Conservation (phyloP, 2,888 invertebrate genomes). For the Eupithecia inturbata region DNA sequence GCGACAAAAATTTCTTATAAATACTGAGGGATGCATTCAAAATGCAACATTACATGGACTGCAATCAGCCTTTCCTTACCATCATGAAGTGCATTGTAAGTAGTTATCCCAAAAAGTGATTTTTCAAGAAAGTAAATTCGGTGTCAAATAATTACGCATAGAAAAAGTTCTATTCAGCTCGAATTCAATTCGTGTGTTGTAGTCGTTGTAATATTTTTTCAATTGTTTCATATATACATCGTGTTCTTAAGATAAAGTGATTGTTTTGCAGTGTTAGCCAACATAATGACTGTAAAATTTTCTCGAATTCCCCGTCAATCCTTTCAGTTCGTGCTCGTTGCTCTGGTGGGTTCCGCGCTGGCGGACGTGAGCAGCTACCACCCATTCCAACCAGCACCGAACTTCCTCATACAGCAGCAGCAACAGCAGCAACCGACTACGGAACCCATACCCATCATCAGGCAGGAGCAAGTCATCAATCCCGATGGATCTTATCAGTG, state of each 20-base stretch:
- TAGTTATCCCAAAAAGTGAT: constrained; percentile 35
- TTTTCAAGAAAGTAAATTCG: not conserved
- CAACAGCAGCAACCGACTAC: constrained; percentile 69
- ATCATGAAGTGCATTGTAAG: constrained; percentile 80
- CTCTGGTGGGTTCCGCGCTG: constrained; percentile 50
- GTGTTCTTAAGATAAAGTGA: not conserved
- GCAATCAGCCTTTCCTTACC: constrained; percentile 42
- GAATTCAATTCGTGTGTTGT: not conserved
- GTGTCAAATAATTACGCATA: not conserved
- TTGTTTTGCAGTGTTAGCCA: not conserved
- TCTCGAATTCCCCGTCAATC: not conserved
- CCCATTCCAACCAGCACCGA: constrained; percentile 57
- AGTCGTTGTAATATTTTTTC: not conserved
- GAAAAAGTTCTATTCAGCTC: not conserved
- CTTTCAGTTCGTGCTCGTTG: constrained; percentile 54
- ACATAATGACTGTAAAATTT: not conserved
- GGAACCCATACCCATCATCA: constrained; percentile 86
- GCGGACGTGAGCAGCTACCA: constrained; percentile 71
- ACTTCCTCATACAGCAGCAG: constrained; percentile 53
- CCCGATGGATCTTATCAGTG: constrained; percentile 87
- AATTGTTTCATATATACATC: not conserved
- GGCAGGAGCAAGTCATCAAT: constrained; percentile 88
- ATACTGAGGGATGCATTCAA: constrained; percentile 74
- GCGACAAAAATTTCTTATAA: constrained; percentile 75
- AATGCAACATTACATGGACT: constrained; percentile 75